A percentile compares a stretch with the other conserved stretches of the same genome.
Evolutionary conservation across 64 coral and sea anemone species (phyloP).

Genomic region (Dendrophyllia cribrosa): DNA sequence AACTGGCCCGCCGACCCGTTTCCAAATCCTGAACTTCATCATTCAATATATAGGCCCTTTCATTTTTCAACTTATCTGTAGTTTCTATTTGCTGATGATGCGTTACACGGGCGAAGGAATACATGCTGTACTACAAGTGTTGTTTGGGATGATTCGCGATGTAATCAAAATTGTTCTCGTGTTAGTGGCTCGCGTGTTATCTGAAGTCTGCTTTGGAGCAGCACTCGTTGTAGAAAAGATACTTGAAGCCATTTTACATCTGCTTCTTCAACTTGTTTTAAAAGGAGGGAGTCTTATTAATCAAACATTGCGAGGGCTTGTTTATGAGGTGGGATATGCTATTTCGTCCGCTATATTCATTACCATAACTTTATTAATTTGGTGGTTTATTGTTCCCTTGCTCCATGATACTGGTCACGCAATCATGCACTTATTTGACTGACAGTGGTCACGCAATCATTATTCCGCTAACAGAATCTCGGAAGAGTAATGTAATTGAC

Average conservation of each 20-base stretch:
- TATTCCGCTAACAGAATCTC: too few species aligned
- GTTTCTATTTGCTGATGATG: neutral
- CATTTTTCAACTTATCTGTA: neutral
- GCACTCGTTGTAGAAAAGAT: conserved; percentile 8
- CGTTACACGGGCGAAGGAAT: neutral
- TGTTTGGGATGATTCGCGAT: neutral
- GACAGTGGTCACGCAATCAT: neutral
- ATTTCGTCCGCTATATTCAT: neutral
- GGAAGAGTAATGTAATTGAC: too few species aligned
- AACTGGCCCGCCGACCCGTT: neutral
- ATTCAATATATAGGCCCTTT: neutral
- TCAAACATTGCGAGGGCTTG: neutral
- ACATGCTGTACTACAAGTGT: neutral
- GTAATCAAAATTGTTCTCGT: neutral
- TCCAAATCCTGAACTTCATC: too few species aligned
- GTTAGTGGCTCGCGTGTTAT: conserved; percentile 19
- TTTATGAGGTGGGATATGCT: conserved; percentile 15
- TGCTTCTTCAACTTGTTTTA: neutral
- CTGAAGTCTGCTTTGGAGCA: conserved; percentile 3
- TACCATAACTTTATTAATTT: neutral
- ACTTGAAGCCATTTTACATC: neutral
- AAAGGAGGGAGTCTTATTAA: neutral
- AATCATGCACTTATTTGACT: neutral
- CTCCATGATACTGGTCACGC: neutral
- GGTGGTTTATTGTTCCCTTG: neutral